These are phyloP conservation scores for Adoxophyes honmai DNA, from an alignment of 1,140 invertebrate species.

Conservation along the genomic window DNA sequence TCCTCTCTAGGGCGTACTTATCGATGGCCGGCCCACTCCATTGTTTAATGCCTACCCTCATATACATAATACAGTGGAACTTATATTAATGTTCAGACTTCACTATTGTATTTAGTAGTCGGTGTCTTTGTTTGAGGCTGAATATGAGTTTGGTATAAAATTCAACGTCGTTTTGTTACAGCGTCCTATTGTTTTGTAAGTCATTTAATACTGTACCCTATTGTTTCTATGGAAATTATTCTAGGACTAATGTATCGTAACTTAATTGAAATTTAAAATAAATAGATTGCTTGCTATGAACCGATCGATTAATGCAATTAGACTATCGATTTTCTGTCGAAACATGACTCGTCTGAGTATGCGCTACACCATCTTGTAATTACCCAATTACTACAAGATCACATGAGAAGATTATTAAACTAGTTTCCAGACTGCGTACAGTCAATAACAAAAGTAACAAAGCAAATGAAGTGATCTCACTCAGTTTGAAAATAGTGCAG, in stretches of 20 bases:
- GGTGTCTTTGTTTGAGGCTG: background rate
- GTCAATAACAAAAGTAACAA: too few relatives aligned
- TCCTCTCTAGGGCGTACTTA: conserved; percentile 23
- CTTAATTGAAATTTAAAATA: too few relatives aligned
- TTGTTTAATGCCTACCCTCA: conserved; percentile 14
- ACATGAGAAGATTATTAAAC: background rate
- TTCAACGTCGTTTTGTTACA: background rate
- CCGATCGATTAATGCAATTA: too few relatives aligned
- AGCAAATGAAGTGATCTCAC: too few relatives aligned
- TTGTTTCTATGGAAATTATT: too few relatives aligned
- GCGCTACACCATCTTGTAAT: background rate
- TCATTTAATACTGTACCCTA: too few relatives aligned
- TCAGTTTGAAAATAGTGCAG: too few relatives aligned
- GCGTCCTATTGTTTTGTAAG: background rate
- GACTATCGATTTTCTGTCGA: background rate
- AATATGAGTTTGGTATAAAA: background rate
- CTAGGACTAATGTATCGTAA: too few relatives aligned
- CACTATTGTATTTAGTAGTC: background rate
- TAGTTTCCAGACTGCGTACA: background rate
- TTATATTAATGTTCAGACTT: background rate
- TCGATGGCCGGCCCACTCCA: conserved; percentile 19
- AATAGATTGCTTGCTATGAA: too few relatives aligned
- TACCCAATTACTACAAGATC: conserved; percentile 4
- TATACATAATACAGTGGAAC: conserved; percentile 11
- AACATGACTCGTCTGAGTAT: background rate